Base-by-base conservation (phyloP, 2,888 invertebrate species). In the Hemithea aestivaria region DNA sequence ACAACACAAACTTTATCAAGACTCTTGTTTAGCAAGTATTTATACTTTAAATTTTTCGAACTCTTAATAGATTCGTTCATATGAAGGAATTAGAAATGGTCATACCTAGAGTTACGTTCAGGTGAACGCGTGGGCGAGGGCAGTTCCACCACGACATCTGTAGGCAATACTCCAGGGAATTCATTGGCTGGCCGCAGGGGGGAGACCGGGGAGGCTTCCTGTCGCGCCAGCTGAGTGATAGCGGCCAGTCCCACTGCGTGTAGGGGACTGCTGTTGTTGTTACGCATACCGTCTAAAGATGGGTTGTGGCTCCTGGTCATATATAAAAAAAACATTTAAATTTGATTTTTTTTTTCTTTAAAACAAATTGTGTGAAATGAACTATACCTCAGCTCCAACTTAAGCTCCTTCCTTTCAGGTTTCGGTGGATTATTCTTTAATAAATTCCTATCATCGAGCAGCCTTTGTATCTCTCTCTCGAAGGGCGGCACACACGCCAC, bases 221-320 rank as follows among this genome's bases (percentile, higher is more conserved):
- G 90, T 27, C 90, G 83, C 34, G 92, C 93, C 49, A 94, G 89
- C 65, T 93, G 93, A 62, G 93, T 92, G 58, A 94, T 92, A 54
- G 93, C 93, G 30, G 93, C 94, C 64, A 94, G 78, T 16, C 94
- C 94, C 51, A 94, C 93, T 45, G 93, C 92, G 75, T 92, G 93
- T 35, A 88, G 68, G 1, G 88, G 87, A 43, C 88, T 88, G 66
- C 89, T 90, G 75, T 90, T 90, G 72, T 89, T 89, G 72, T 89
- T 90, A 61, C 84, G 78, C 3, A 5, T 2, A 16, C 16, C 2
- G 3, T 90, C 85, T 38, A 88, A 48, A 0, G 62, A 57, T 8
- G 76, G 70, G 44, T 77, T 79, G 30, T 73, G 73, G 10, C 69
- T 73, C 58, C 82, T 81, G 40, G 4, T n/a, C n/a, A 24, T 16